These are phyloP conservation scores for Andricus curvator DNA, from an alignment of 2,888 invertebrate genomes.

Conservation along the genomic window DNA sequence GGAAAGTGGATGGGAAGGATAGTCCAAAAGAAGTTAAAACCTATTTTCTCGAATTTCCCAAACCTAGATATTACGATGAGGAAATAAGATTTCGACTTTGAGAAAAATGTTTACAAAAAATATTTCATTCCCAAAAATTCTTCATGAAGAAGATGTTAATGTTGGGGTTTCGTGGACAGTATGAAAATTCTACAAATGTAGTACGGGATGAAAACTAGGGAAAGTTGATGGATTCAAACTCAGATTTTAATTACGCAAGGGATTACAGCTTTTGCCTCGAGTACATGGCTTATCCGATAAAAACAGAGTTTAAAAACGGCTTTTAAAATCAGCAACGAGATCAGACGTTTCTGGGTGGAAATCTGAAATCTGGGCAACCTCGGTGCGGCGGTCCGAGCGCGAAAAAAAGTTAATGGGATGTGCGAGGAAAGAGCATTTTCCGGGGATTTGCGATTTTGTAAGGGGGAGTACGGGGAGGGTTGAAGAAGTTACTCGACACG, in stretches of 20 bases:
- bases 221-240: background rate
- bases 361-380: constrained; percentile 13
- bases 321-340: constrained; percentile 5
- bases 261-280: background rate
- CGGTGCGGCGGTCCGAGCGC: background rate
- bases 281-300: constrained; percentile 2
- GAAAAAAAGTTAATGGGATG: constrained; percentile 35
- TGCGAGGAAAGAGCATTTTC: constrained; percentile 36
- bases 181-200: background rate
- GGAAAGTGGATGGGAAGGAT: too few relatives aligned
- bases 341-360: constrained; percentile 3
- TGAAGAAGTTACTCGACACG: constrained; percentile 36
- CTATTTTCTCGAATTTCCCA: too few relatives aligned
- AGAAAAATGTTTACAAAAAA: too few relatives aligned
- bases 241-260: background rate
- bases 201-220: background rate
- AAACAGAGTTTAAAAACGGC: constrained; percentile 12
- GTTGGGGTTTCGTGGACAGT: background rate
- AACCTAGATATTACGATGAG: too few relatives aligned
- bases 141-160: too few relatives aligned
- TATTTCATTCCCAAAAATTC: too few relatives aligned
- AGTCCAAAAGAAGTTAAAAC: too few relatives aligned
- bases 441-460: constrained; percentile 25
- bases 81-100: too few relatives aligned
- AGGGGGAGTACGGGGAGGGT: too few relatives aligned